Percentiles rank a stretch among this genome's conserved stretches.
These are phyloP conservation scores for Zaprionus camerounensis DNA, from an alignment of 1,140 invertebrate genomes.

Conservation along the genomic window DNA sequence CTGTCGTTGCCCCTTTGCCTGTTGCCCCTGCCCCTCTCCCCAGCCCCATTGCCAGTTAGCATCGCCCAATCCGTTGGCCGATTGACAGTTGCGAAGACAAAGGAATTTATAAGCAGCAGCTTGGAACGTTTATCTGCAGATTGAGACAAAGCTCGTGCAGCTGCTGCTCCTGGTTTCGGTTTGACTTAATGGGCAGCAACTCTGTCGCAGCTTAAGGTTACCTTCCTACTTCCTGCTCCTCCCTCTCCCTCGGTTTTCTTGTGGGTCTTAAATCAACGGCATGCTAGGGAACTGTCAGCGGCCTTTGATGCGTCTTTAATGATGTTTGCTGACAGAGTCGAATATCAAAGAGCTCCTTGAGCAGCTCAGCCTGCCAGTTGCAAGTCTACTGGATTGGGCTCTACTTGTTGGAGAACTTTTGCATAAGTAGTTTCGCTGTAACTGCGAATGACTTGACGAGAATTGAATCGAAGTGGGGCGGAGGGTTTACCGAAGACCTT, in stretches of 20 bases:
- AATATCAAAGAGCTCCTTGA: conserved; percentile 12
- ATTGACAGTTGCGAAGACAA: conserved; percentile 55
- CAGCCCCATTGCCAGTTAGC: not conserved
- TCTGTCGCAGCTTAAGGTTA: conserved; percentile 2
- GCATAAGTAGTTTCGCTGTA: conserved; percentile 10
- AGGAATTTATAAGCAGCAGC: conserved; percentile 73
- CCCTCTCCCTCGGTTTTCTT: conserved; percentile 20
- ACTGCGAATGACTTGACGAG: not conserved
- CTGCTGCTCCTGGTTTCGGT: conserved; percentile 18
- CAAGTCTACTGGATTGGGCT: not conserved
- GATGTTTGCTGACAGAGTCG: conserved; percentile 24
- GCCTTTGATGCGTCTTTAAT: conserved; percentile 44
- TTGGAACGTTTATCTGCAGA: conserved; percentile 66
- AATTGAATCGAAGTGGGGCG: not conserved
- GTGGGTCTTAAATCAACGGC: conserved; percentile 33
- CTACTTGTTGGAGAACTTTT: conserved; percentile 12
- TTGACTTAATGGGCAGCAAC: conserved; percentile 66
- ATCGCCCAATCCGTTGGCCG: not conserved
- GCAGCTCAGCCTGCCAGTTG: conserved; percentile 9
- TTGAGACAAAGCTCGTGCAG: conserved; percentile 67
- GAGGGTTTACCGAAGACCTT: not conserved
- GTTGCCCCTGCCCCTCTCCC: not conserved
- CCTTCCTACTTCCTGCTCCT: not conserved
- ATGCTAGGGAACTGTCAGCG: conserved; percentile 24
- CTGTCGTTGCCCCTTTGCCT: not conserved